Evolutionary conservation across 2,113 vertebrate species (phyloP).

Genomic region (Ciconia stormi): DNA sequence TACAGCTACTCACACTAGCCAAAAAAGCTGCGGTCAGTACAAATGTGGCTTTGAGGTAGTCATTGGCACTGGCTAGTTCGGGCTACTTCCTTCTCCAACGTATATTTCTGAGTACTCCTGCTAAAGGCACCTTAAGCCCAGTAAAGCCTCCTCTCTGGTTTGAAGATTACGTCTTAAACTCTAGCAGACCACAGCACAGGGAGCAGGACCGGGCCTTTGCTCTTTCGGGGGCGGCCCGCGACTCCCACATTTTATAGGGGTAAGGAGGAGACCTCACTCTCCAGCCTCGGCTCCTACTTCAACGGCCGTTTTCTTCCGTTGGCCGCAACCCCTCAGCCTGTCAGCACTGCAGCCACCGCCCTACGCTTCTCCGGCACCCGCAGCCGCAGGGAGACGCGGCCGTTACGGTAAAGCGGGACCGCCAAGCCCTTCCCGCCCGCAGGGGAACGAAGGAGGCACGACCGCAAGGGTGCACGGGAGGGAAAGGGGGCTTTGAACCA

Average conservation of each 20-base stretch:
- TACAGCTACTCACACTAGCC: neutral
- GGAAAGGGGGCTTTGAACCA: rapidly evolving
- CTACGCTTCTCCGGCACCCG: neutral
- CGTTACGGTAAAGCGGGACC: rapidly evolving
- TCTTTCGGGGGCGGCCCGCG: neutral
- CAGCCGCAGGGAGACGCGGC: neutral
- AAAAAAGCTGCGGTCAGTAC: too few relatives aligned
- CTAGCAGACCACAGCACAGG: too few relatives aligned
- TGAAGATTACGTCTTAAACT: neutral
- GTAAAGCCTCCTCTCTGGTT: neutral
- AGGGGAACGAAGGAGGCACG: rapidly evolving
- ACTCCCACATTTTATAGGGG: neutral
- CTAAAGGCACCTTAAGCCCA: neutral
- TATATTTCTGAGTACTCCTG: rapidly evolving
- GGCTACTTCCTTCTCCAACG: neutral
- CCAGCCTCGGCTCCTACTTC: neutral
- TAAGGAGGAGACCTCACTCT: neutral
- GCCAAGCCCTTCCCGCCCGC: neutral
- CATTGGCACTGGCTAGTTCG: rapidly evolving
- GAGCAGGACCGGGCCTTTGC: rapidly evolving
- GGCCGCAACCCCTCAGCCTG: neutral
- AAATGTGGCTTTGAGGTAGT: rapidly evolving
- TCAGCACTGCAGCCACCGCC: too few relatives aligned
- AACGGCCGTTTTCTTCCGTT: neutral
- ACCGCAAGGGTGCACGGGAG: rapidly evolving